Evolutionary conservation across 2,888 invertebrate genomes (phyloP).

Genomic region (Lucinisca nassula): DNA sequence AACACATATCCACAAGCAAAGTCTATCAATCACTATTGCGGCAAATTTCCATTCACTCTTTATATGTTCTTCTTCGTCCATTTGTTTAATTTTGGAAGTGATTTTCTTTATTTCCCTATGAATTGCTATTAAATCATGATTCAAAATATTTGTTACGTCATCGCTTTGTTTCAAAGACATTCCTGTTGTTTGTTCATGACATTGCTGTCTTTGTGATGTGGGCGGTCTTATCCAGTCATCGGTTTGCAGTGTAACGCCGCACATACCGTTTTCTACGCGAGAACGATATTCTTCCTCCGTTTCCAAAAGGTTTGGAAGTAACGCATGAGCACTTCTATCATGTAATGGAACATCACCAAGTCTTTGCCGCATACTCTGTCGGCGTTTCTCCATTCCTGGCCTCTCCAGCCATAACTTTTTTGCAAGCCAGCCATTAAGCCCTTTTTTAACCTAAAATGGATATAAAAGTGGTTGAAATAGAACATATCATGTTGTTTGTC

Average conservation of each 20-base stretch:
- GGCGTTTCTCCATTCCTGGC: slow-evolving; percentile 90
- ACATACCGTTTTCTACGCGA: slow-evolving; percentile 70
- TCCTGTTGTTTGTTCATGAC: slow-evolving; percentile 20
- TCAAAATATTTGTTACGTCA: slow-evolving; percentile 26
- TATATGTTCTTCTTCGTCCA: slow-evolving; percentile 97
- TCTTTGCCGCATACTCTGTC: slow-evolving; percentile 92
- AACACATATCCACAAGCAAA: slow-evolving; percentile 97
- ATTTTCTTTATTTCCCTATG: slow-evolving; percentile 98
- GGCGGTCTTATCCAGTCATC: slow-evolving; percentile 61
- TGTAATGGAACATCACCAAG: slow-evolving; percentile 95
- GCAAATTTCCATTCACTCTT: slow-evolving; percentile 99
- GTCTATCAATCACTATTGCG: slow-evolving; percentile 99
- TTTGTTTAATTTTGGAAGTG: slow-evolving; percentile 97
- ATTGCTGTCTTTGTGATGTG: slow-evolving; percentile 12
- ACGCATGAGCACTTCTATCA: slow-evolving; percentile 97
- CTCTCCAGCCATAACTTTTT: slow-evolving; percentile 98
- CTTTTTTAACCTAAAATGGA: slow-evolving; percentile 96
- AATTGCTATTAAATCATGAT: slow-evolving; percentile 95
- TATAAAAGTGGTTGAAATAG: no score
- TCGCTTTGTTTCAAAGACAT: slow-evolving; percentile 4
- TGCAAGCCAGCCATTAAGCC: slow-evolving; percentile 99
- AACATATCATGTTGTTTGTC: no score
- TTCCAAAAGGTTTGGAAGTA: slow-evolving; percentile 98
- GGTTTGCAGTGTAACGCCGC: slow-evolving; percentile 29
- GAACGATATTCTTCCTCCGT: slow-evolving; percentile 95